Evolutionary conservation across 2,113 vertebrate genomes (phyloP), one percentile per base, ranked within the genome.

Genomic region (Lycaon pictus): DNA sequence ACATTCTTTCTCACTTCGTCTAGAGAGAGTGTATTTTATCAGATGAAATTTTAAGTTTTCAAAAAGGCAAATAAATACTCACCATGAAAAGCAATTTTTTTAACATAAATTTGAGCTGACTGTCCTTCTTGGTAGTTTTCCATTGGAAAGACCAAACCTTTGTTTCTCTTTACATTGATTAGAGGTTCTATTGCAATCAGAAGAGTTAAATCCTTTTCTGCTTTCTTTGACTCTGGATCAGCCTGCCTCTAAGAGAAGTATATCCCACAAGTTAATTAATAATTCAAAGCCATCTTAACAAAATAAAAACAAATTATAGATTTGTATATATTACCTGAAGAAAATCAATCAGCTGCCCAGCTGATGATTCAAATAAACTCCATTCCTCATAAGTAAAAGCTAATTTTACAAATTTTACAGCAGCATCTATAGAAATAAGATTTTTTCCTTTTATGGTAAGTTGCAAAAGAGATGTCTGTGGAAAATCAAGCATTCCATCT

Each of bases 321-420:
- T 56, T 53, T 60, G 22, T 55, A 37, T 65, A 0, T 93, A 98
- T 99, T 98, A 99, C 99, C 98, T 99, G 98, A 97, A 99, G 98
- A 96, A 99, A 98, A 82, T 96, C 88, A 91, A 98, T 86, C 97
- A 99, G 98, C 43, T 98, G 93, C 62, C 63, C 82, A 91, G 98
- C 15, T 80, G 99, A 97, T 77, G 98, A 98, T 96, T 98, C 97
- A 98, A 99, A 99, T 22, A 98, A 88, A 0, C 99, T 98, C 98
- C 98, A 99, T 62, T 99, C 99, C 93, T 99, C 99, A 96, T 99
- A 99, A 92, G 98, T 99, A 98, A 99, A 99, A 96, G 99, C 98
- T 96, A 99, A 97, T 97, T 99, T 99, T 83, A 99, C 90, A 97
- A 99, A 99, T 98, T 98, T 99, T 97, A 99, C 98, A 6, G 99